phyloP scores from a whole-genome alignment of 1,140 invertebrate genomes.

The Tetramorium alpestre region DNA sequence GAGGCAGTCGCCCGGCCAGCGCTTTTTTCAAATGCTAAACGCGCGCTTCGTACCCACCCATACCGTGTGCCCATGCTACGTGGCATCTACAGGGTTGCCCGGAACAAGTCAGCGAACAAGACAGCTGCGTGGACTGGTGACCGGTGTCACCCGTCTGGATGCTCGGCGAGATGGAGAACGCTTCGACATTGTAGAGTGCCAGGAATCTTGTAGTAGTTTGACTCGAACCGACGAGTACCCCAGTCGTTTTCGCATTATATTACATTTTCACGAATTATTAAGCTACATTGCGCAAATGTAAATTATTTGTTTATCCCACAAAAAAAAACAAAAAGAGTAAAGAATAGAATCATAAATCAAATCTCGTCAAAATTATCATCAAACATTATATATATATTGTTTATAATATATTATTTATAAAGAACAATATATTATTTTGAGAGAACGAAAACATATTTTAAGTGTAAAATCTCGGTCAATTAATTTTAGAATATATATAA shows the following conservation, averaged over 20 bases:
- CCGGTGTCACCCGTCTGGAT: slow-evolving; percentile 32
- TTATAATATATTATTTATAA: neutral
- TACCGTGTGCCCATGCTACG: slow-evolving; percentile 48
- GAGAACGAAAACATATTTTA: slow-evolving; percentile 8
- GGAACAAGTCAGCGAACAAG: slow-evolving; percentile 65
- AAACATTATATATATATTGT: neutral
- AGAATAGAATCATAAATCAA: neutral
- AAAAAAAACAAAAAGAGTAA: neutral
- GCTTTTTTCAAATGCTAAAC: slow-evolving; percentile 80
- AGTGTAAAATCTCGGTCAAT: neutral
- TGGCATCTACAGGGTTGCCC: slow-evolving; percentile 71
- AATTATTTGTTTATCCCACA: neutral
- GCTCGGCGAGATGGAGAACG: slow-evolving; percentile 29
- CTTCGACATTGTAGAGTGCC: neutral
- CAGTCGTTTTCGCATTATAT: neutral
- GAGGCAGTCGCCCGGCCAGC: slow-evolving; percentile 58
- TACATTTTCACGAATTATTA: neutral
- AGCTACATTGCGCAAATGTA: neutral
- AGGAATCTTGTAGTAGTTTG: slow-evolving; percentile 19
- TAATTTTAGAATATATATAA: slow-evolving; percentile 9
- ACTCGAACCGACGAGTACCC: neutral
- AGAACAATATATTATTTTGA: neutral
- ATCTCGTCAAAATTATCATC: neutral
- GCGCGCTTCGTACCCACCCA: slow-evolving; percentile 67
- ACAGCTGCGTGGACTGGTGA: slow-evolving; percentile 51